Evolutionary conservation across 92 coral and sea anemone genomes (phyloP), one percentile per base, ranked within the genome.

Genomic region (Porites cylindrica): DNA sequence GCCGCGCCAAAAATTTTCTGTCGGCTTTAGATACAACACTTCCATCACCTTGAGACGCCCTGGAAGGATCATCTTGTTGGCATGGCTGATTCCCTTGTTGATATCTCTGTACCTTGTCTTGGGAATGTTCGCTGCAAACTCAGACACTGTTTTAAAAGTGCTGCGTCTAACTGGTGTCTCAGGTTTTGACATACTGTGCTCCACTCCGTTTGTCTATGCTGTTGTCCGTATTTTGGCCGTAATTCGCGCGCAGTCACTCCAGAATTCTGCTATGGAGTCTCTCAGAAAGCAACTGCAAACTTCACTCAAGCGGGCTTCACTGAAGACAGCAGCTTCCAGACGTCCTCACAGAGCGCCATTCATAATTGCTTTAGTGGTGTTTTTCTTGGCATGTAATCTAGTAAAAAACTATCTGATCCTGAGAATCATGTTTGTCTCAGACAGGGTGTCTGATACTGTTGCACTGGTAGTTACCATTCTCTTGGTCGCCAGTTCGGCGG

Each of bases 341-440:
- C 58, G 11, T 53, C 58, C 58, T 53, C 0, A 47, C 1, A 52
- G 14, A 66, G 23, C 23, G 23, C 23, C 23, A 26, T 60, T 77
- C 21, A 60, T 60, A 26, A 62, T 62, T 24, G 69, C 69, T 10
- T 29, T 77, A 1, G 81, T 77, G 21, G 8, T 12, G 53, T 54
- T 77, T 26, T 77, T 59, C 69, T 77, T 77, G 53, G 54, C 53
- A 29, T 77, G 81, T 17, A 18, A 32, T 60, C 3, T 62, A 1
- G 67, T 23, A 1, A 32, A 32, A 14, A 14, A 60, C 26, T 59
- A 14, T 9, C 38, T 77, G 9, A 14, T 77, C 9, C 10, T 77
- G 12, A 24, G 61, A 67, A 29, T 1, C 16, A n/a, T 6, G 26
- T 14, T 61, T 61, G 24, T 32, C 8, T 43, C 21, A 21, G 24